Base-by-base conservation (phyloP, 2,113 vertebrate species). In the Ardeotis arabs region DNA sequence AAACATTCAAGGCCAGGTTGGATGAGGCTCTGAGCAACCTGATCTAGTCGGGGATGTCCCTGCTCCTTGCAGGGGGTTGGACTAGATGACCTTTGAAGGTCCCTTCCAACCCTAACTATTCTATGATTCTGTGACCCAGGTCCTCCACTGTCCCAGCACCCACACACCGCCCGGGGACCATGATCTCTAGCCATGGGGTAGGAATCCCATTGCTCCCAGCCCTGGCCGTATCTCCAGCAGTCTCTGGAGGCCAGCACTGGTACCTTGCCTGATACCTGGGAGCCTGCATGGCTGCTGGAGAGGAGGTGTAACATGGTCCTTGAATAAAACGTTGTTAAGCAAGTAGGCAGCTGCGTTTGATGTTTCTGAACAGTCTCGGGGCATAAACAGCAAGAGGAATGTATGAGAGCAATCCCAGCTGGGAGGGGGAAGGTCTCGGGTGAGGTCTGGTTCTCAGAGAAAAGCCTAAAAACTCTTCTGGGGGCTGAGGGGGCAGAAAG, bases 81-180 rank as follows among this genome's bases (percentile, higher is more conserved):
- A 44, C 41, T 44, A 44, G 41, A 44, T 16, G 41, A 16, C 41
- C 41, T 16, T 44, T 44, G 41, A 44, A 44, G 15, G 41, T 44
- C 41, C 41, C 41, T 44, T 44, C 41, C 41, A 44, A 44, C 41
- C 41, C 41, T 44, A 15, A 44, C 41, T 44, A 44, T 44, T 44
- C 41, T 44, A 44, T 15, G 41, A 41, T 41, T 41, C 41, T 41
- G 14, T 41, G 41, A 19, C 23, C 37, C 59, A 62, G 35, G 10
- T n/a, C 44, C 35, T 77, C n/a, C 50, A 47, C 4, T 2, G 4
- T 81, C n/a, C 56, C 68, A 45, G 27, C 1, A 0, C 31, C n/a
- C 72, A 31, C 0, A 1, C 2, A 2, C 25, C 0, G 0, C 47
- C 85, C 0, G 0, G 19, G 13, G 17, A 56, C n/a, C 6, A 1